Evolutionary conservation across 2,797 vertebrate species (phyloP).

Genomic region (Neosalanx taihuensis): DNA sequence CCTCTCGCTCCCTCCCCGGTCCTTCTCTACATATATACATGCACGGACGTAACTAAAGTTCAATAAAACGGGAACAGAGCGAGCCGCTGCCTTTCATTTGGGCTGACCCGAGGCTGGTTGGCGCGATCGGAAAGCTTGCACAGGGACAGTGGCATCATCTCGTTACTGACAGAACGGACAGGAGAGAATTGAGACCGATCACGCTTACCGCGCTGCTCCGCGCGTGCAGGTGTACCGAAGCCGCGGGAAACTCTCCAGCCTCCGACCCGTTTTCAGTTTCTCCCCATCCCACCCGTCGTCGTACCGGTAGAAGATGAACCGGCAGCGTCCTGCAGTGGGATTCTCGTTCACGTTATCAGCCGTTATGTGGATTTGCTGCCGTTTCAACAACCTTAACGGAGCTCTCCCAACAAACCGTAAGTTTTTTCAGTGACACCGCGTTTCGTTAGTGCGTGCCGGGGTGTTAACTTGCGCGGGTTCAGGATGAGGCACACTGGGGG

Average conservation of each 20-base stretch:
- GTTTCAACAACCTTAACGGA: slow-evolving; percentile 59
- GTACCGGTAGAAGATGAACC: slow-evolving; percentile 62
- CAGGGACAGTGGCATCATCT: background rate
- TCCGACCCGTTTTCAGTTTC: slow-evolving; percentile 21
- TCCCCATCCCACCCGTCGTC: slow-evolving; percentile 19
- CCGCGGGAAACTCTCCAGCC: slow-evolving; percentile 40
- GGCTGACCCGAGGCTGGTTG: background rate
- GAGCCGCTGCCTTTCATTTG: background rate
- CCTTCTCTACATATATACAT: background rate
- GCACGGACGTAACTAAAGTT: slow-evolving; percentile 3
- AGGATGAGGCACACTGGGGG: slow-evolving; percentile 5
- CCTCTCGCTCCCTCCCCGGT: background rate
- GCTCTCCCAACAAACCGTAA: slow-evolving; percentile 77
- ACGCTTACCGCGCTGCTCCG: no score
- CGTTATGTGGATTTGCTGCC: slow-evolving; percentile 73
- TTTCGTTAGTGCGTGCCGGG: background rate
- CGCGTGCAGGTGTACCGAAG: background rate
- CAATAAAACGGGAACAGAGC: background rate
- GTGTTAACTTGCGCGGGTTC: background rate
- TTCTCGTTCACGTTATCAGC: slow-evolving; percentile 52
- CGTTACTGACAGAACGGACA: background rate
- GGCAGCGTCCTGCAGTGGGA: slow-evolving; percentile 61
- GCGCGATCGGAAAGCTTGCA: background rate
- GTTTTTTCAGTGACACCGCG: slow-evolving; percentile 37
- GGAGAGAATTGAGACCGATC: background rate